These are phyloP conservation scores for Colaptes auratus DNA, from an alignment of 2,113 vertebrate species.

Conservation along the genomic window DNA sequence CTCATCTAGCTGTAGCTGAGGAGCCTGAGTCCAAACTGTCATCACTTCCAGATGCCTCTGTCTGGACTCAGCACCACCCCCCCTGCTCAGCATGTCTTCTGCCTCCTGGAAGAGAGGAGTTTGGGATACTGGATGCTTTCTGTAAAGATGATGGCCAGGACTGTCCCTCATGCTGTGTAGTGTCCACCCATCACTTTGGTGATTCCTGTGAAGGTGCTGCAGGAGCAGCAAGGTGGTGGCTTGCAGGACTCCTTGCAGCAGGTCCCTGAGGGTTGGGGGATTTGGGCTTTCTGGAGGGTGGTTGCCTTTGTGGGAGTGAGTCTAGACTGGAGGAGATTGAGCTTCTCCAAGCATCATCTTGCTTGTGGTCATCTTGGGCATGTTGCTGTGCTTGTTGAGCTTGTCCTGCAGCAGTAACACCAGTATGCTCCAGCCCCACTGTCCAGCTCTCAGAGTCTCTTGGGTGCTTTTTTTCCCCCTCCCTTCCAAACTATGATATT, in stretches of 20 bases:
- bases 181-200: too few species aligned
- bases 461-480: not conserved
- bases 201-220: accelerated
- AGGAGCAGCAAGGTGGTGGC: not conserved
- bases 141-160: not conserved
- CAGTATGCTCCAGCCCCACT: accelerated
- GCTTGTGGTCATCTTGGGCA: accelerated
- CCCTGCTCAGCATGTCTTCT: not conserved
- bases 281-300: accelerated
- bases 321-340: not conserved
- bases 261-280: accelerated
- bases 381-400: accelerated
- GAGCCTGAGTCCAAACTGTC: accelerated
- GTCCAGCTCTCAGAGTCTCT: not conserved
- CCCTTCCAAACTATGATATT: accelerated
- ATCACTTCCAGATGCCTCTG: not conserved
- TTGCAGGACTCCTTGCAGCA: accelerated
- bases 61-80: not conserved
- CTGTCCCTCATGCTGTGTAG: not conserved
- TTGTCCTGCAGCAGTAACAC: accelerated
- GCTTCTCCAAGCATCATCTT: not conserved
- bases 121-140: not conserved
- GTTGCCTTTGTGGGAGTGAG: accelerated
- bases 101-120: not conserved
- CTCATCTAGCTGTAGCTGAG: not conserved